These are phyloP conservation scores for Stegodyphus mimosarum DNA, from an alignment of 1,140 invertebrate species.

Conservation along the genomic window DNA sequence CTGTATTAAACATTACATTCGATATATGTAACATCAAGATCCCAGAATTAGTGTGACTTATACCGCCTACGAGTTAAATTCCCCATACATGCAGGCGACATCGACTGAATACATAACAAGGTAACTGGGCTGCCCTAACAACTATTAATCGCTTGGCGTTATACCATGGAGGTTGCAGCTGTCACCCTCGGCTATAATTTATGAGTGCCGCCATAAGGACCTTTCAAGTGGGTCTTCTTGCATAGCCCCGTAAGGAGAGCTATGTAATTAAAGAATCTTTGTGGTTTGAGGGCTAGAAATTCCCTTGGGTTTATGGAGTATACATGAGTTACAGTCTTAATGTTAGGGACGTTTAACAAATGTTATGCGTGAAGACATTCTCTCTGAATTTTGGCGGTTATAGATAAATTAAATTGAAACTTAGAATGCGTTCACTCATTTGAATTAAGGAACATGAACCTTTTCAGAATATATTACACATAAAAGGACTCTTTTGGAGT, in stretches of 20 bases:
- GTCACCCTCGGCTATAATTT: conserved; percentile 35
- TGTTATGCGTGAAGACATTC: too few species aligned
- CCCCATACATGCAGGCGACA: background rate
- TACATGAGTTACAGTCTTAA: too few species aligned
- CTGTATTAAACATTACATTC: too few species aligned
- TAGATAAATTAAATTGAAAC: too few species aligned
- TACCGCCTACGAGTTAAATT: background rate
- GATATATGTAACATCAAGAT: too few species aligned
- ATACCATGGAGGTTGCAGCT: conserved; percentile 11
- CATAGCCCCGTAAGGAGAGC: background rate
- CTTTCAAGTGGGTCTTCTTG: conserved; percentile 14
- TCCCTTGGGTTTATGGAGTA: background rate
- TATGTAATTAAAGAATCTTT: conserved; percentile 26
- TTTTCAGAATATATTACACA: too few species aligned
- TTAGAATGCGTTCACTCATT: too few species aligned
- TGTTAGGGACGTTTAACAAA: too few species aligned
- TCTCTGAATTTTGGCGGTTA: too few species aligned
- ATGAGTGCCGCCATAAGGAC: conserved; percentile 9
- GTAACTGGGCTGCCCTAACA: conserved; percentile 14
- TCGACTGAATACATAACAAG: conserved; percentile 27
- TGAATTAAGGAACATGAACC: too few species aligned
- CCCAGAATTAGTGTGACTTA: background rate
- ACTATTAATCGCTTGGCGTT: conserved; percentile 35
- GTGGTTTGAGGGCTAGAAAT: background rate
- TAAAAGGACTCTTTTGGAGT: too few species aligned